Conservation (phyloP, 2,797 vertebrate genomes). For the Falco berigora region DNA sequence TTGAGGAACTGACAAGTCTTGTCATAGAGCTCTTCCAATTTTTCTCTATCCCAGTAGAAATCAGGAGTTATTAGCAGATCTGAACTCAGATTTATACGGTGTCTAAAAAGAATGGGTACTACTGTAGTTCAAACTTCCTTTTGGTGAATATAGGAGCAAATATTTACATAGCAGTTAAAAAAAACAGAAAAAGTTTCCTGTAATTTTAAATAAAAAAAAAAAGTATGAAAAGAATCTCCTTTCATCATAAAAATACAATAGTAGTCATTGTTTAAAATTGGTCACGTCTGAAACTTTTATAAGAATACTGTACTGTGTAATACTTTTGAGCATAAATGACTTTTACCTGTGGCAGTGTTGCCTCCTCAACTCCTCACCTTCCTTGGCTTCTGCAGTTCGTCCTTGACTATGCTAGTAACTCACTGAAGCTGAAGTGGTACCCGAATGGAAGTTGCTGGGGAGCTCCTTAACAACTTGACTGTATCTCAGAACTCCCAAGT, state of each 20-base stretch:
- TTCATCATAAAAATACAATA: not conserved
- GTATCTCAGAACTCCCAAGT: not conserved
- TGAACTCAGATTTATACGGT: slow-evolving; percentile 95
- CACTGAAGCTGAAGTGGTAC: not conserved
- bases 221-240: not conserved
- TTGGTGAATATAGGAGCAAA: not conserved
- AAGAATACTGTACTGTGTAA: not conserved
- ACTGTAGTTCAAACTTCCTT: not conserved
- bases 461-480: not conserved
- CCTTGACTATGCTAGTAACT: not conserved
- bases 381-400: not conserved
- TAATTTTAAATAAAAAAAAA: not conserved
- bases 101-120: slow-evolving; percentile 69
- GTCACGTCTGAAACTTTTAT: not conserved
- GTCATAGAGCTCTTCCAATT: slow-evolving; percentile 94
- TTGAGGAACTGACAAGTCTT: slow-evolving; percentile 96
- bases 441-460: not conserved
- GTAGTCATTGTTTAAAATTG: not conserved
- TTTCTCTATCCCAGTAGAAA: slow-evolving; percentile 98
- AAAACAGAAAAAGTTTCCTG: not conserved
- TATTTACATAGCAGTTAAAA: not conserved
- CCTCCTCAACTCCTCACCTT: not conserved
- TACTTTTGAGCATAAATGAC: not conserved
- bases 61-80: slow-evolving; percentile 96
- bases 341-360: not conserved